Evolutionary conservation across 2,888 invertebrate species (phyloP).

Genomic region (Mesorhabditis spiculigera): DNA sequence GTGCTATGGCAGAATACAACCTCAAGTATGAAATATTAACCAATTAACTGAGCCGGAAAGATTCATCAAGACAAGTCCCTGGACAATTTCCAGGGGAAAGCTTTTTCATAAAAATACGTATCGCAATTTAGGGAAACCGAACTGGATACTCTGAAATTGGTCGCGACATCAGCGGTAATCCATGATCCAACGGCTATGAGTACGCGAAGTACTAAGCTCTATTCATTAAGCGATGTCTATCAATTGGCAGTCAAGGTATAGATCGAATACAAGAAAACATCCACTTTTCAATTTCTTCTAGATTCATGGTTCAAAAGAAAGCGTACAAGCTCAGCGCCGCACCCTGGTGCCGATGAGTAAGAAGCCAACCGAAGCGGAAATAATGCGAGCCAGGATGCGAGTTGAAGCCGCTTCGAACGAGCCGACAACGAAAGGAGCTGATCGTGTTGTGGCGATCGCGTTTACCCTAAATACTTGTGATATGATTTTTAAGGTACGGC

Average conservation of each 20-base stretch:
- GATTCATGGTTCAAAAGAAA: constrained; percentile 41
- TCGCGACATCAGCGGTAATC: background rate
- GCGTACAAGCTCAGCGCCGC: constrained; percentile 35
- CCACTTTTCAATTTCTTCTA: background rate
- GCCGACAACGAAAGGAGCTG: constrained; percentile 33
- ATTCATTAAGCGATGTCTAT: constrained; percentile 40
- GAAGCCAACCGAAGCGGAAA: constrained; percentile 39
- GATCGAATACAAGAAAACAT: background rate
- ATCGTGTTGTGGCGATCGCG: constrained; percentile 53
- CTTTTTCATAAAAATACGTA: background rate
- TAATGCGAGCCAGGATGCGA: constrained; percentile 46
- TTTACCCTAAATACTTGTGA: constrained; percentile 49
- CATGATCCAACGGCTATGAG: constrained; percentile 1
- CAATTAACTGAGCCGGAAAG: too few relatives aligned
- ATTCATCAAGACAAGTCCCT: too few relatives aligned
- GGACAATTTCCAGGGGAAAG: too few relatives aligned
- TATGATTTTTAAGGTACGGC: constrained; percentile 32
- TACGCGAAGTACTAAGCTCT: constrained; percentile 22
- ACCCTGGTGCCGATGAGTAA: constrained; percentile 39
- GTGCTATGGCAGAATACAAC: constrained; percentile 45
- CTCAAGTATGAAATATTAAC: constrained; percentile 24
- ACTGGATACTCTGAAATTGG: background rate
- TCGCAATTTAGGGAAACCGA: background rate
- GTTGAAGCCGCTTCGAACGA: constrained; percentile 26
- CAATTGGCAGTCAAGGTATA: constrained; percentile 30